Evolutionary conservation across 2,797 vertebrate genomes (phyloP).

Genomic region (Anguilla marmorata): DNA sequence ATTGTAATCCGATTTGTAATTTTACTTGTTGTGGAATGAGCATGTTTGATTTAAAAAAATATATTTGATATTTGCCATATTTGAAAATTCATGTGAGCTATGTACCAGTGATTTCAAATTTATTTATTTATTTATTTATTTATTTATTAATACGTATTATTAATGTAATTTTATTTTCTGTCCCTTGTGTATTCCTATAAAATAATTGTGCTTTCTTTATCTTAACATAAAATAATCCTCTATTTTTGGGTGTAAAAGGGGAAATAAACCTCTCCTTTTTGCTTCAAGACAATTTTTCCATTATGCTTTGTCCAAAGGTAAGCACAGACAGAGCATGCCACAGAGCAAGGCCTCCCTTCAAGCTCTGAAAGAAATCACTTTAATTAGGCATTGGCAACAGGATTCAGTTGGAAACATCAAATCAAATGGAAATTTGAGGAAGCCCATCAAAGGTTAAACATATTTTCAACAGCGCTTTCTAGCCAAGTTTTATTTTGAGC

Average conservation of each 20-base stretch:
- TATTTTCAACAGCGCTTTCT: conserved; percentile 11
- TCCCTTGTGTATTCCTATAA: neutral
- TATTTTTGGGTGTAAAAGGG: neutral
- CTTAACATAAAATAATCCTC: conserved; percentile 19
- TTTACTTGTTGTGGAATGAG: conserved; percentile 31
- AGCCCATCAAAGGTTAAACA: conserved; percentile 32
- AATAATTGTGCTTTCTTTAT: conserved; percentile 18
- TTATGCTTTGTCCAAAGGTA: conserved; percentile 13
- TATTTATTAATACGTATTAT: too few species aligned
- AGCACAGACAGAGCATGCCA: neutral
- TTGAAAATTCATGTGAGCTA: conserved; percentile 31
- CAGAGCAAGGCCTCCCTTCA: conserved; percentile 6
- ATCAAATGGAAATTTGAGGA: conserved; percentile 13
- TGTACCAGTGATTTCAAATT: neutral
- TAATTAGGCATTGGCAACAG: conserved; percentile 14
- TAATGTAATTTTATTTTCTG: too few species aligned
- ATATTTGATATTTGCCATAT: conserved; percentile 13
- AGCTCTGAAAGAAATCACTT: conserved; percentile 16
- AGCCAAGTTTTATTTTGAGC: conserved; percentile 48
- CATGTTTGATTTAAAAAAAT: conserved; percentile 4
- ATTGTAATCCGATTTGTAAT: conserved; percentile 45
- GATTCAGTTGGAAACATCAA: conserved; percentile 8
- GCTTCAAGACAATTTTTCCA: neutral
- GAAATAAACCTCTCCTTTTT: neutral
- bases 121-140: neutral